Conservation (phyloP, 2,797 vertebrate genomes). For the Hybognathus amarus region DNA sequence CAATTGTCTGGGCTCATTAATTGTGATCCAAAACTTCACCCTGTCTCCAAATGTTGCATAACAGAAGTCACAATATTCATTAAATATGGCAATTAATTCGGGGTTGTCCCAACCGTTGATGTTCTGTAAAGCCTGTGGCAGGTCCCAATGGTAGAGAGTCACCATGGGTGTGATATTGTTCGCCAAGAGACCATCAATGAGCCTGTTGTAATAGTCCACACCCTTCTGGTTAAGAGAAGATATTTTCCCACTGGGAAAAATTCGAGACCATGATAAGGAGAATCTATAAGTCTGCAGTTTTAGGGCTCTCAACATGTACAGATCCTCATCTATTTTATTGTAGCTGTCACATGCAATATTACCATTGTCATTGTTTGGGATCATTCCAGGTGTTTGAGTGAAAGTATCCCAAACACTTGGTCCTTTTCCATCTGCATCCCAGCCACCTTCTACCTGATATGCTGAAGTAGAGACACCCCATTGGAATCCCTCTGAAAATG, state of each 20-base stretch:
- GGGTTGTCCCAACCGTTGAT: conserved; percentile 84
- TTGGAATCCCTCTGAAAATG: conserved; percentile 81
- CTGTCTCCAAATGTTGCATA: conserved; percentile 91
- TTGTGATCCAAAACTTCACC: conserved; percentile 95
- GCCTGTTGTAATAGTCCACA: conserved; percentile 87
- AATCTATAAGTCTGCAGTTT: conserved; percentile 87
- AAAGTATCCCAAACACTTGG: conserved; percentile 92
- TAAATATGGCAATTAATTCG: conserved; percentile 78
- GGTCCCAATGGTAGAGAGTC: conserved; percentile 91
- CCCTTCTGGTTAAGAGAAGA: conserved; percentile 82
- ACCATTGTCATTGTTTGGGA: conserved; percentile 77
- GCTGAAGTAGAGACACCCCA: conserved; percentile 92
- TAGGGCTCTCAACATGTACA: conserved; percentile 86
- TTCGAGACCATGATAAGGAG: conserved; percentile 94
- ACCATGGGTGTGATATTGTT: conserved; percentile 86
- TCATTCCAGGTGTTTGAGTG: conserved; percentile 78
- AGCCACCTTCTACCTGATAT: conserved; percentile 94
- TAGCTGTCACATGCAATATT: conserved; percentile 92
- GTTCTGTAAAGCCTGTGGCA: conserved; percentile 90
- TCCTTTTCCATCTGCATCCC: conserved; percentile 90
- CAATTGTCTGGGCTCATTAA: conserved; percentile 85
- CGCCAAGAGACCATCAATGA: conserved; percentile 83
- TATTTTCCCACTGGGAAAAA: conserved; percentile 85
- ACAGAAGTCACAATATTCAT: conserved; percentile 90
- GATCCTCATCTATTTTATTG: conserved; percentile 84